Conservation (phyloP, 64 coral and sea anemone genomes). For the Anthopleura sola region DNA sequence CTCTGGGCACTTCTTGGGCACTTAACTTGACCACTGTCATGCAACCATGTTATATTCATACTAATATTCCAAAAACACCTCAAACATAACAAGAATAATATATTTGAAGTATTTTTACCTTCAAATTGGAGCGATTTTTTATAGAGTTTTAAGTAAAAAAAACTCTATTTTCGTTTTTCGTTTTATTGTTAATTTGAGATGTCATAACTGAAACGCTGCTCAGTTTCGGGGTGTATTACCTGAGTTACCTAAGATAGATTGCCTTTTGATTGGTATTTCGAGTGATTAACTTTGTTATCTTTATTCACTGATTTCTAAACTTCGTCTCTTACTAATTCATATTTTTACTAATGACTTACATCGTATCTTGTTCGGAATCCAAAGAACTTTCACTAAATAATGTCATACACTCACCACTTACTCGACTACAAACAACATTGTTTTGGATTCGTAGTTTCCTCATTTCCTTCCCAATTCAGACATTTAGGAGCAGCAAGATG, state of each 20-base stretch:
- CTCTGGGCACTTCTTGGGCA: background rate
- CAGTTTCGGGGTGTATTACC: background rate
- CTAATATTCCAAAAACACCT: too few relatives aligned
- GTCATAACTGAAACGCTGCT: background rate
- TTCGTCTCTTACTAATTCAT: background rate
- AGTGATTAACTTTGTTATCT: conserved; percentile 9
- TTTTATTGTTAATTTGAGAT: background rate
- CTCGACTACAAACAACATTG: background rate
- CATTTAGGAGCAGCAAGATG: conserved; percentile 2
- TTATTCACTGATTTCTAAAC: background rate
- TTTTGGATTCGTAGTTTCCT: background rate
- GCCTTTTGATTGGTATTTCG: background rate
- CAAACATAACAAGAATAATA: background rate
- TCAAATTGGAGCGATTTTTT: background rate
- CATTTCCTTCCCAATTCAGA: background rate
- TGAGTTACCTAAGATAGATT: background rate
- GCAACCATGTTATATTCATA: background rate
- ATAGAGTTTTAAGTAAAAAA: background rate
- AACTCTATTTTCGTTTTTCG: background rate
- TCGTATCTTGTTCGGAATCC: background rate
- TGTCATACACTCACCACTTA: background rate
- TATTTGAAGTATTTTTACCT: background rate
- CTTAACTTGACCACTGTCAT: background rate
- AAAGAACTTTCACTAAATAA: background rate
- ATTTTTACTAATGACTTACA: background rate